A percentile compares a stretch with the other conserved stretches of the same genome.
These are phyloP conservation scores for Drosophila biarmipes DNA, from an alignment of 1,140 invertebrate genomes.

Conservation along the genomic window DNA sequence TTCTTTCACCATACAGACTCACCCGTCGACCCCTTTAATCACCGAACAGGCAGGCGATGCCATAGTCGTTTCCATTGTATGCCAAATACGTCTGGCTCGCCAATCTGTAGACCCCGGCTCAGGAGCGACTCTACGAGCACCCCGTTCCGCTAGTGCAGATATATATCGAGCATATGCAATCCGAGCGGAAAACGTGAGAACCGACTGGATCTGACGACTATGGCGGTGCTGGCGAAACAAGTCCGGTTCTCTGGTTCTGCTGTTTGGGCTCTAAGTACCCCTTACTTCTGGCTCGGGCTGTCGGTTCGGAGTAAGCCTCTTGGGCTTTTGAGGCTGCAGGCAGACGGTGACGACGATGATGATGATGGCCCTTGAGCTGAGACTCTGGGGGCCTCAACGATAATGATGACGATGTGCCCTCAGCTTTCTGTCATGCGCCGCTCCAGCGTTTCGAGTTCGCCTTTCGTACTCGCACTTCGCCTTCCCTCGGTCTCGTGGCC, in stretches of 20 bases:
- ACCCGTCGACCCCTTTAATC: slow-evolving; percentile 48
- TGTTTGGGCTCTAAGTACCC: slow-evolving; percentile 9
- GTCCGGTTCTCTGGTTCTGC: slow-evolving; percentile 35
- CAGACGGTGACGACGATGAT: slow-evolving; percentile 64
- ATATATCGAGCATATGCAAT: slow-evolving; percentile 43
- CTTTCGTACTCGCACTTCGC: slow-evolving; percentile 31
- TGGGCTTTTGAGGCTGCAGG: slow-evolving; percentile 52
- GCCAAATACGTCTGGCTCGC: slow-evolving; percentile 56
- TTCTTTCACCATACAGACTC: slow-evolving; percentile 46
- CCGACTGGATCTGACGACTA: neutral
- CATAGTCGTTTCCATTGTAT: slow-evolving; percentile 74
- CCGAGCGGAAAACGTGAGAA: slow-evolving; percentile 32
- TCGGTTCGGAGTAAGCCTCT: slow-evolving; percentile 70
- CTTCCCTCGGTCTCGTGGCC: slow-evolving; percentile 54
- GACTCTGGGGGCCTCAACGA: slow-evolving; percentile 42
- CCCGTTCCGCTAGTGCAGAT: slow-evolving; percentile 26
- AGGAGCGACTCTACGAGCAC: slow-evolving; percentile 49
- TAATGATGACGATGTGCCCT: slow-evolving; percentile 11
- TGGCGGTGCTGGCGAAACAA: slow-evolving; percentile 29
- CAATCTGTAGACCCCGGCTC: slow-evolving; percentile 45
- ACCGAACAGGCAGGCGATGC: slow-evolving; percentile 18
- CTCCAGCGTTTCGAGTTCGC: slow-evolving; percentile 37
- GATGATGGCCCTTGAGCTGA: slow-evolving; percentile 76
- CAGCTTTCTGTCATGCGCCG: slow-evolving; percentile 67
- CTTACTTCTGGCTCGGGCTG: slow-evolving; percentile 66